Evolutionary conservation across 2,797 vertebrate genomes (phyloP), one percentile per base, ranked within the genome.

Genomic region (Pyrocephalus nanus): DNA sequence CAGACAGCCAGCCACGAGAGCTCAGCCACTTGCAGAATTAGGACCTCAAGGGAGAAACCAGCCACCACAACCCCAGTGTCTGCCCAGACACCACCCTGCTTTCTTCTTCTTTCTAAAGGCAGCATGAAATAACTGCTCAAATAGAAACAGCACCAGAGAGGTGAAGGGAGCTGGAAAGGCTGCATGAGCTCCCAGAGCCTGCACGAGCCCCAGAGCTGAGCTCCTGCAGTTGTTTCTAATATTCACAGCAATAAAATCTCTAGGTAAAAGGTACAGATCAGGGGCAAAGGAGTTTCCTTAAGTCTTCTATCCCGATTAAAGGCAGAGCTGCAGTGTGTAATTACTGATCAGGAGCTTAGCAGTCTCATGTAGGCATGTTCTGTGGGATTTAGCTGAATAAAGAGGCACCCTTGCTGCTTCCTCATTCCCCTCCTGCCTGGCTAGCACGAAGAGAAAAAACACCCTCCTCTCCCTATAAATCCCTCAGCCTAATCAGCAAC

Each of bases 251-350:
- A 60, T 38, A 72, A 90, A 78, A 66, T 50, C 48, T 95, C 88
- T 27, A 79, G 88, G 92, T 60, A 93, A 86, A 93, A 95, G 92
- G 86, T 34, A 84, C 66, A 92, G 90, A 95, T 77, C 54, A 58
- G 80, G 57, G 66, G 95, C 88, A 88, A 86, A 94, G 86, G 92
- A 95, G 92, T 86, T 94, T 86, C 86, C 93, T 92, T 81, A 92
- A 94, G 90, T 73, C 90, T 88, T 88, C 95, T 74, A 94, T 95
- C 93, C 92, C 1, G 43, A 96, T 94, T 90, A 96, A 92, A 88
- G 66, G 70, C 80, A 86, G 77, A 81, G 80, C 67, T 91, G 79
- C 77, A 76, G 79, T 6, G 66, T 70, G 66, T 93, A 93, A 96
- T 93, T 92, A 90, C 74, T 15, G n/a, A 90, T 62, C 86, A 79